phyloP scores from a whole-genome alignment of 2,888 invertebrate genomes.

The Masnerella sp. region DNA sequence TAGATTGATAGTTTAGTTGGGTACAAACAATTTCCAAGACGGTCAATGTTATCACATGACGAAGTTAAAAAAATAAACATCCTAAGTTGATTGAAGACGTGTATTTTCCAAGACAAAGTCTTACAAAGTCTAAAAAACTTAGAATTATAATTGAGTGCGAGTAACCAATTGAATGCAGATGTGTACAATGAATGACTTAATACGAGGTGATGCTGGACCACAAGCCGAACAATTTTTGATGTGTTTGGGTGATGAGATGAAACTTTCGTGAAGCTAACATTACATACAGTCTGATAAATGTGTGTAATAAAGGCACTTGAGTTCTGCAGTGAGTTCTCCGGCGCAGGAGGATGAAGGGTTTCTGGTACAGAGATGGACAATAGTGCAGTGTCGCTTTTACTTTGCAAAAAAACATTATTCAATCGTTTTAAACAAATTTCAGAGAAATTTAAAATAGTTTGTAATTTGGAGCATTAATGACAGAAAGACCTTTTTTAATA shows the following conservation, averaged over 20 bases:
- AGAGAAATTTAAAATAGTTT: too few relatives aligned
- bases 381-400: too few relatives aligned
- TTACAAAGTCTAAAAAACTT: conserved; percentile 53
- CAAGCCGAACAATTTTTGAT: conserved; percentile 7
- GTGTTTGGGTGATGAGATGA: too few relatives aligned
- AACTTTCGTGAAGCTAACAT: conserved; percentile 70
- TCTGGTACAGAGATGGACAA: too few relatives aligned
- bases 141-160: conserved; percentile 17
- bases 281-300: conserved; percentile 74
- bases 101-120: conserved; percentile 35
- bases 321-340: conserved; percentile 63
- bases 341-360: conserved; percentile 26
- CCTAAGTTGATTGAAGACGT: conserved; percentile 32
- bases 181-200: conserved; percentile 26
- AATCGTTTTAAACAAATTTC: too few relatives aligned
- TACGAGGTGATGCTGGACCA: too few relatives aligned
- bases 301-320: conserved; percentile 75
- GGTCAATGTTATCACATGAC: conserved; percentile 4
- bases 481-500: too few relatives aligned
- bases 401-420: too few relatives aligned
- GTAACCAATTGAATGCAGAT: conserved; percentile 32
- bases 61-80: conserved; percentile 24
- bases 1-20: too few relatives aligned
- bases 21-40: too few relatives aligned
- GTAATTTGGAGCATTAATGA: too few relatives aligned